These are phyloP conservation scores for Cheilosia variabilis DNA, from an alignment of 2,888 invertebrate genomes.

Conservation along the genomic window DNA sequence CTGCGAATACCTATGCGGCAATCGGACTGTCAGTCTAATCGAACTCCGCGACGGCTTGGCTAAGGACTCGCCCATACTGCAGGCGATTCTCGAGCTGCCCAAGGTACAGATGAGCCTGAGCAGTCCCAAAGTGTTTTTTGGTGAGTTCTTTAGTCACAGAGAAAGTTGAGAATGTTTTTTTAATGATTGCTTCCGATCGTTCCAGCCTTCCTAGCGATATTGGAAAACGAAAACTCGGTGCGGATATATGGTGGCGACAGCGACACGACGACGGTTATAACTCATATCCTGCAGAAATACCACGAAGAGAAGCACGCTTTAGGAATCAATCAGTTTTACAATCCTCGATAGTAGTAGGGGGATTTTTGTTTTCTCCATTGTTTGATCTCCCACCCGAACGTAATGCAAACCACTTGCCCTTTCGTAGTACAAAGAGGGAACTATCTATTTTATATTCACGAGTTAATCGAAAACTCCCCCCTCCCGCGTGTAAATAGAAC, in stretches of 20 bases:
- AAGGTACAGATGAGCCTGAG: constrained; percentile 87
- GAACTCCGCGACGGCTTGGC: constrained; percentile 86
- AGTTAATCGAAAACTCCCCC: neutral
- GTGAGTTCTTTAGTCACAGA: constrained; percentile 80
- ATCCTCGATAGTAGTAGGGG: constrained; percentile 80
- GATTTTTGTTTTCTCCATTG: neutral
- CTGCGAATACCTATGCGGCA: constrained; percentile 88
- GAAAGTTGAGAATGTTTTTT: neutral
- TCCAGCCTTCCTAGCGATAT: constrained; percentile 87
- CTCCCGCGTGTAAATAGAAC: constrained; percentile 26
- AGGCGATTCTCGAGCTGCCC: constrained; percentile 87
- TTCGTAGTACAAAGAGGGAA: constrained; percentile 48
- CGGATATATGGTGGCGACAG: constrained; percentile 88
- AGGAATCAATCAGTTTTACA: constrained; percentile 84
- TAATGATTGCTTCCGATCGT: constrained; percentile 55
- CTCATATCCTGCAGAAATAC: constrained; percentile 87
- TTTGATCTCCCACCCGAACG: constrained; percentile 48
- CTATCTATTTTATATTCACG: constrained; percentile 26
- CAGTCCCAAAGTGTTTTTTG: constrained; percentile 87
- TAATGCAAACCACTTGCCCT: constrained; percentile 28
- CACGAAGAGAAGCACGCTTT: constrained; percentile 87
- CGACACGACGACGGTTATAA: constrained; percentile 87
- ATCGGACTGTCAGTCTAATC: constrained; percentile 85
- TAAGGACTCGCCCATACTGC: constrained; percentile 86
- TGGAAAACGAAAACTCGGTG: constrained; percentile 87